These are phyloP conservation scores for Perognathus longimembris DNA, from an alignment of 2,113 vertebrate genomes.

Conservation along the genomic window DNA sequence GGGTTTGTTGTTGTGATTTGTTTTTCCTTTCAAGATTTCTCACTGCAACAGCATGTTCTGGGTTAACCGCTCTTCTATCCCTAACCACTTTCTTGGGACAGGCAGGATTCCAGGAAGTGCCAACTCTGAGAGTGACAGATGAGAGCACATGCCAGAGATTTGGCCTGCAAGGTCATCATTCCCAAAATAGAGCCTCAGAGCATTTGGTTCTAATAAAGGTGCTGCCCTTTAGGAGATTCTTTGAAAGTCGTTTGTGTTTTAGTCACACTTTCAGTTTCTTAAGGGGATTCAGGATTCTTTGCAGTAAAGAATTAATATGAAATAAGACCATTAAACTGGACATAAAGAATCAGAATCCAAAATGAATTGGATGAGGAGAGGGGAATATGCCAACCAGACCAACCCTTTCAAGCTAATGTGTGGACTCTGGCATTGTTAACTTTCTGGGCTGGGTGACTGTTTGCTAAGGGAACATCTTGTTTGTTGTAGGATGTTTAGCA, in stretches of 20 bases:
- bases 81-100: slow-evolving; percentile 29
- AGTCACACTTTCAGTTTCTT: not conserved
- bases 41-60: slow-evolving; percentile 66
- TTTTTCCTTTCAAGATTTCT: slow-evolving; percentile 35
- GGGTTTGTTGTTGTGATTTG: slow-evolving; percentile 41
- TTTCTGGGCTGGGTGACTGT: not conserved
- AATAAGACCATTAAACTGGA: not conserved
- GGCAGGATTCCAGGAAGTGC: slow-evolving; percentile 35
- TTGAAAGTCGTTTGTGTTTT: slow-evolving; percentile 40
- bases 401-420: not conserved
- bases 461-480: not conserved
- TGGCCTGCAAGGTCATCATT: not conserved
- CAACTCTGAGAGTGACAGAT: not conserved
- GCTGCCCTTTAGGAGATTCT: slow-evolving; percentile 3
- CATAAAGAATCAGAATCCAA: not conserved
- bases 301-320: not conserved
- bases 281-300: not conserved
- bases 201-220: slow-evolving; percentile 8
- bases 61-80: slow-evolving; percentile 50
- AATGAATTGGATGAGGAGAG: not conserved
- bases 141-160: not conserved
- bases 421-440: not conserved
- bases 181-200: slow-evolving; percentile 36
- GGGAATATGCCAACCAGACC: not conserved
- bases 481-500: not conserved